These are phyloP conservation scores for Leucopsar rothschildi DNA, from an alignment of 2,113 vertebrate genomes.

Conservation along the genomic window DNA sequence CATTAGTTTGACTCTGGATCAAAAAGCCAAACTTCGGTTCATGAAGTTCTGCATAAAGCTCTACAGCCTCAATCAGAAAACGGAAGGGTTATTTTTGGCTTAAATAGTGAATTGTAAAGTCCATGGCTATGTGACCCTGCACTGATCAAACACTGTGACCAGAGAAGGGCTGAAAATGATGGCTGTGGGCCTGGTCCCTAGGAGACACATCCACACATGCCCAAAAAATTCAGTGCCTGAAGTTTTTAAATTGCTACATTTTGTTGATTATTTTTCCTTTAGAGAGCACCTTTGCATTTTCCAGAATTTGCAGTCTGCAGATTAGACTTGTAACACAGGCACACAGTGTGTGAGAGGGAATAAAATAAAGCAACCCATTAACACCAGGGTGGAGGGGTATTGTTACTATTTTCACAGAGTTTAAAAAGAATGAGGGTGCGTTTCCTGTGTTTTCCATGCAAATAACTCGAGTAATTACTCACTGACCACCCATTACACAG, in stretches of 20 bases:
- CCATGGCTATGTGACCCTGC: not conserved
- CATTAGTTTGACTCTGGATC: not conserved
- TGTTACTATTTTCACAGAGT: not conserved
- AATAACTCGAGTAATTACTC: not conserved
- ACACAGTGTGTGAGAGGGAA: not conserved
- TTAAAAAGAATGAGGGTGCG: not conserved
- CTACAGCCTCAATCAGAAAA: not conserved
- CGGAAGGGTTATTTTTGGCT: not conserved
- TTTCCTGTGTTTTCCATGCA: not conserved
- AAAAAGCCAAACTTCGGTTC: not conserved
- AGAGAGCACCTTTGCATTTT: not conserved
- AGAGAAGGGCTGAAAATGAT: not conserved
- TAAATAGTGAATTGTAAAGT: not conserved
- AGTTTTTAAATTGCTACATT: not conserved
- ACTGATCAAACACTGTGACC: not conserved
- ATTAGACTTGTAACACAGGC: not conserved
- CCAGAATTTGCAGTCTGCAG: not conserved
- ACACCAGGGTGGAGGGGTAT: fast-evolving
- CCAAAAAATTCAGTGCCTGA: not conserved
- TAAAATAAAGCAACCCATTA: not conserved
- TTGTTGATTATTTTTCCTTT: not conserved
- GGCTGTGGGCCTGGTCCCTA: not conserved
- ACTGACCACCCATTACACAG: not conserved
- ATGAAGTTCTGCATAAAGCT: not conserved
- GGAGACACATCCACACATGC: not conserved